Percentiles rank a stretch among this genome's conserved stretches.
These are phyloP conservation scores for Ceratoteleas bidentatus DNA, from an alignment of 1,140 invertebrate species.

Conservation along the genomic window DNA sequence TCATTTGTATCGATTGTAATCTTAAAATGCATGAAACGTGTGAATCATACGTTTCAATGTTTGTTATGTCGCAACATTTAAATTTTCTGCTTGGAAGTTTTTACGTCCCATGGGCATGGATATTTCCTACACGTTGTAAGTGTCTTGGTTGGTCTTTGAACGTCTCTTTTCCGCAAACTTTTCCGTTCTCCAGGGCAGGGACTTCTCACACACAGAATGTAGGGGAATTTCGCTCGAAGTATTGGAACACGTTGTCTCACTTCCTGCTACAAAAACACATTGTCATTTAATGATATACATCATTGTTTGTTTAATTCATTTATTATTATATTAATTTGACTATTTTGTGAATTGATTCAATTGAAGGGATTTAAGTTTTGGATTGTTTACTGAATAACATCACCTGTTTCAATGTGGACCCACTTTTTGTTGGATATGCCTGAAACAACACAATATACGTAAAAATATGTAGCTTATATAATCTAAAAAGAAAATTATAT, in stretches of 20 bases:
- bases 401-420: no score
- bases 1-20: no score
- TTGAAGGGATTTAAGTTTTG: no score
- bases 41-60: not conserved
- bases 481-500: no score
- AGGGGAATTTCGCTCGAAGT: not conserved
- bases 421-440: no score
- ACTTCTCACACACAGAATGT: not conserved
- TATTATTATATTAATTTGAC: no score
- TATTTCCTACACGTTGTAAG: not conserved
- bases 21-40: not conserved
- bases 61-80: not conserved
- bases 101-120: not conserved
- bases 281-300: no score
- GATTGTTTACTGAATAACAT: no score
- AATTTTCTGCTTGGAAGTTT: not conserved
- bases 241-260: not conserved
- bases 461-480: no score
- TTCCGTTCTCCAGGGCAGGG: not conserved
- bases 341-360: no score
- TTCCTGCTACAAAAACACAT: not conserved
- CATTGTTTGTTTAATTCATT: not conserved
- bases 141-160: not conserved
- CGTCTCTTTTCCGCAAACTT: not conserved
- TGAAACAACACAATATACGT: no score